These are phyloP conservation scores for Charaxes varanes DNA, from an alignment of 1,140 invertebrate genomes.

Conservation along the genomic window DNA sequence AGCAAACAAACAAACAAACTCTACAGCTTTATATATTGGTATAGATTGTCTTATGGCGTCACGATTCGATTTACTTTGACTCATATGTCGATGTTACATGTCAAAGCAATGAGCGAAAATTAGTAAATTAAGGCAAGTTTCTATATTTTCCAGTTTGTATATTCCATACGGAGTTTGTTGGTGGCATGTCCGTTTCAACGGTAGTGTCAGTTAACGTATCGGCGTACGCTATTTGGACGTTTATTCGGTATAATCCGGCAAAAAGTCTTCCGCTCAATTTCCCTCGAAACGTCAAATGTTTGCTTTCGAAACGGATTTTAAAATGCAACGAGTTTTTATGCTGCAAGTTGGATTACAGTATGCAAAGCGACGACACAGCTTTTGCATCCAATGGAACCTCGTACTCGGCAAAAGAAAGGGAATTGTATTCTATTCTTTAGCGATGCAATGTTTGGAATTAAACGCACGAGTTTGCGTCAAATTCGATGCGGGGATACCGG, in stretches of 20 bases:
- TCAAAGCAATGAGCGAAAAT: no score
- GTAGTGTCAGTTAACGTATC: slow-evolving; percentile 15
- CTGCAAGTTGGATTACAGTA: slow-evolving; percentile 45
- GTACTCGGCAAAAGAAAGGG: no score
- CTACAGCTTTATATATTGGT: no score
- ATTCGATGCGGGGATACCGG: slow-evolving; percentile 29
- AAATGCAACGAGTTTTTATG: slow-evolving; percentile 68
- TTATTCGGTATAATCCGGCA: slow-evolving; percentile 23
- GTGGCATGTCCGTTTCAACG: slow-evolving; percentile 11
- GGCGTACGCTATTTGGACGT: slow-evolving; percentile 15
- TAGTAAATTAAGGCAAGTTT: no score
- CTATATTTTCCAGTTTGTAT: no score
- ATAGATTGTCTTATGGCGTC: no score
- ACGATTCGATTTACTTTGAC: no score
- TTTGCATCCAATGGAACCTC: no score
- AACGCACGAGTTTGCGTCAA: slow-evolving; percentile 33
- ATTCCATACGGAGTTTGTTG: slow-evolving; percentile 5
- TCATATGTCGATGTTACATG: no score
- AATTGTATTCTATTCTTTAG: slow-evolving; percentile 8
- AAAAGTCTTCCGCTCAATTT: slow-evolving; percentile 59
- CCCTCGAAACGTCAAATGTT: slow-evolving; percentile 66
- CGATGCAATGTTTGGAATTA: slow-evolving; percentile 1
- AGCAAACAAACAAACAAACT: no score
- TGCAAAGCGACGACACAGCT: slow-evolving; percentile 42
- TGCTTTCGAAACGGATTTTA: slow-evolving; percentile 63